Conservation (phyloP, 2,113 vertebrate genomes). For the Gobiocypris rarus region DNA sequence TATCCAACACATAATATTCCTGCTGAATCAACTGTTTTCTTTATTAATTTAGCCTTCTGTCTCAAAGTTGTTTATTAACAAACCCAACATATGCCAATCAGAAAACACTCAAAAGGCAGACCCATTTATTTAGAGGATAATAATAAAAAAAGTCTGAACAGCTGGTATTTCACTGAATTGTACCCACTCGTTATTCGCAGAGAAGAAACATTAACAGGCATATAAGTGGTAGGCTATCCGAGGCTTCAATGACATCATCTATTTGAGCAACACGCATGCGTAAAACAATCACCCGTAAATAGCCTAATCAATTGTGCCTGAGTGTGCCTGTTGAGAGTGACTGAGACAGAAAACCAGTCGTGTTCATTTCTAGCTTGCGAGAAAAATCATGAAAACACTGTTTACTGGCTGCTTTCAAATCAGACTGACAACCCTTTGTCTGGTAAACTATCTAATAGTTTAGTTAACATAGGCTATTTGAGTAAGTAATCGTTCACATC, state of each 20-base stretch:
- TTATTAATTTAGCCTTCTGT: not conserved
- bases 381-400: not conserved
- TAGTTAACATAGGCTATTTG: not conserved
- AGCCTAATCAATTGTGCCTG: not conserved
- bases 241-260: not conserved
- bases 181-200: not conserved
- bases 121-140: not conserved
- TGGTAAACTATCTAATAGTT: not conserved
- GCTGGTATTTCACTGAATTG: conserved; percentile 10
- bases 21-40: not conserved
- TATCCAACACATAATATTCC: not conserved
- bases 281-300: not conserved
- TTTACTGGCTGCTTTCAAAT: not conserved
- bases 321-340: not conserved
- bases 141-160: not conserved
- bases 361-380: no score
- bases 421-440: not conserved
- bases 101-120: not conserved
- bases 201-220: not conserved
- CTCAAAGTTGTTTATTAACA: not conserved
- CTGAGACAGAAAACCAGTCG: no score
- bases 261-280: not conserved
- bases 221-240: not conserved
- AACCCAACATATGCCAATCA: not conserved
- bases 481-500: not conserved